These are phyloP conservation scores for Anolis sagrei DNA, from an alignment of 2,113 vertebrate species.

Conservation along the genomic window DNA sequence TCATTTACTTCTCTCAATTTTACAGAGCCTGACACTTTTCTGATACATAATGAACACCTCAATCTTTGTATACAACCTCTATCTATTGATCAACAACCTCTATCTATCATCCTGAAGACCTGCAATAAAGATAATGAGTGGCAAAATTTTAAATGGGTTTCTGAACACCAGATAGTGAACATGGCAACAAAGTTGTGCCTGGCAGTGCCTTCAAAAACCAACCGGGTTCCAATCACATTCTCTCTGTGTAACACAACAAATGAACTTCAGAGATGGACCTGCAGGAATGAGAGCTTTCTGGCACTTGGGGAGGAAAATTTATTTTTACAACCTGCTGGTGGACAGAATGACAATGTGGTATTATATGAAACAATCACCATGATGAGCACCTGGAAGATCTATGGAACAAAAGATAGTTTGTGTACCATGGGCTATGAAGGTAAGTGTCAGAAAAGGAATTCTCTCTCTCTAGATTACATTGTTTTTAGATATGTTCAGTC, in stretches of 20 bases:
- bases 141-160: conserved; percentile 92
- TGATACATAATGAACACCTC: conserved; percentile 89
- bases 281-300: conserved; percentile 87
- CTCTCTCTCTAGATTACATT: background rate
- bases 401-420: conserved; percentile 77
- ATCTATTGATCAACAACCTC: conserved; percentile 74
- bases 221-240: conserved; percentile 78
- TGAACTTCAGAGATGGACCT: conserved; percentile 88
- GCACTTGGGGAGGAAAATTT: conserved; percentile 80
- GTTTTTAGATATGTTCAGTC: background rate
- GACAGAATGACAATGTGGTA: conserved; percentile 82
- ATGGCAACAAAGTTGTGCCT: conserved; percentile 86
- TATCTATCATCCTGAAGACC: conserved; percentile 59
- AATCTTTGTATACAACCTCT: conserved; percentile 85
- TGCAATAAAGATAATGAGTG: conserved; percentile 78
- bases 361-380: conserved; percentile 76
- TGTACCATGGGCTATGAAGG: conserved; percentile 88
- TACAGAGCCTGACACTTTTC: conserved; percentile 75
- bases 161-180: conserved; percentile 83
- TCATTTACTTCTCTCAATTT: background rate
- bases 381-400: conserved; percentile 89
- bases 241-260: conserved; percentile 82
- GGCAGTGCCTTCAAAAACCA: conserved; percentile 73
- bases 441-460: conserved; percentile 66
- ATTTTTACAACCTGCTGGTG: conserved; percentile 87